Evolutionary conservation across 2,113 vertebrate genomes (phyloP).

Genomic region (Tringa solitaria): DNA sequence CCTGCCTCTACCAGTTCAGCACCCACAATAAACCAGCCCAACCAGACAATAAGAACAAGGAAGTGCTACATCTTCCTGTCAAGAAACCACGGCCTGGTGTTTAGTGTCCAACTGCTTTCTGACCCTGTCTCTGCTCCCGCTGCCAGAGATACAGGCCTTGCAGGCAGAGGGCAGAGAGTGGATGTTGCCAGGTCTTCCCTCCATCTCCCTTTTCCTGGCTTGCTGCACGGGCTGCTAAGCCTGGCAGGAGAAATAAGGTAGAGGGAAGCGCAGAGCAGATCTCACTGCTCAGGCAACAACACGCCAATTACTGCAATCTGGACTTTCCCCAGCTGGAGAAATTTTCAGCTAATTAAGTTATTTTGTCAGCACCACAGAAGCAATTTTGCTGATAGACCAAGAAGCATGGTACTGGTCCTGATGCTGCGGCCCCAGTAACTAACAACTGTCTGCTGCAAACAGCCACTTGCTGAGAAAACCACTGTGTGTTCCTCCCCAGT

Average conservation of each 20-base stretch:
- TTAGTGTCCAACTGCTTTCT: not conserved
- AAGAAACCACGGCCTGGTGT: rapidly evolving
- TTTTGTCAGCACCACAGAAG: not conserved
- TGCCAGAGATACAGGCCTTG: not conserved
- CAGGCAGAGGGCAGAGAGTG: not conserved
- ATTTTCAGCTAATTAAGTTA: not conserved
- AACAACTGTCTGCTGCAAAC: not conserved
- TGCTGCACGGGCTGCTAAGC: rapidly evolving
- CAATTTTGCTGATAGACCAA: not conserved
- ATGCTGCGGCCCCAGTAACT: not conserved
- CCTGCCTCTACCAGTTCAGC: not conserved
- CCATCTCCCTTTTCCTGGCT: not conserved
- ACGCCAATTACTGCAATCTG: not conserved
- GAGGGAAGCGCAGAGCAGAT: not conserved
- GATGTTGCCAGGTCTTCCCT: not conserved
- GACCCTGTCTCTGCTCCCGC: not conserved
- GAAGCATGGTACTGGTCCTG: not conserved
- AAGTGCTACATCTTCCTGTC: not conserved
- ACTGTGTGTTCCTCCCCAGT: rapidly evolving
- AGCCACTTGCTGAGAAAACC: not conserved
- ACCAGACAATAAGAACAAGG: rapidly evolving
- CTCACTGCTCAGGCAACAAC: not conserved
- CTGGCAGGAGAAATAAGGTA: not conserved
- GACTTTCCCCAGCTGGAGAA: not conserved
- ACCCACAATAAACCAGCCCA: not conserved